Percentiles rank a stretch among this genome's conserved stretches.
These are phyloP conservation scores for Callaeas wilsoni DNA, from an alignment of 2,113 vertebrate species.

Conservation along the genomic window DNA sequence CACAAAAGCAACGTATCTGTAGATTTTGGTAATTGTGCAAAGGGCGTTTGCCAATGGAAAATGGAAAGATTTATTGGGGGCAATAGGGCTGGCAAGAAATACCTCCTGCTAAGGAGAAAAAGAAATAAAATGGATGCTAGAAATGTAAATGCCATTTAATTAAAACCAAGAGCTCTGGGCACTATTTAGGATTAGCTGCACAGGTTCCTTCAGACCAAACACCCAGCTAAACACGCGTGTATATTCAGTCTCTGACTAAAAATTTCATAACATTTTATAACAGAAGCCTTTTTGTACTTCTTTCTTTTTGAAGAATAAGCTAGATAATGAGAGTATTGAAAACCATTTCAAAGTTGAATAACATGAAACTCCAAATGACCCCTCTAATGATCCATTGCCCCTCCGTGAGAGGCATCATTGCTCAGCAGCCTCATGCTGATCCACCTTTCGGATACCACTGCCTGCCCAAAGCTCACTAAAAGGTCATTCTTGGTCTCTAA, in stretches of 20 bases:
- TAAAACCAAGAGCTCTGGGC: background rate
- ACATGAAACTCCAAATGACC: background rate
- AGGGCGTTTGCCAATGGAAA: background rate
- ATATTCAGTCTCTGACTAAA: background rate
- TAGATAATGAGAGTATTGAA: background rate
- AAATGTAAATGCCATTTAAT: background rate
- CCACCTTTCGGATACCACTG: background rate
- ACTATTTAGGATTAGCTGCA: background rate
- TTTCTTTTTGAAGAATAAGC: background rate
- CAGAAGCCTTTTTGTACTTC: background rate
- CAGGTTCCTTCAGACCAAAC: background rate
- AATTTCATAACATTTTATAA: background rate
- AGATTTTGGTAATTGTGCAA: background rate
- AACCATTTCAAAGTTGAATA: background rate
- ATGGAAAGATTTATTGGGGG: background rate
- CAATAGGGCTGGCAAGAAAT: background rate
- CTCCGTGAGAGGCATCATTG: accelerated
- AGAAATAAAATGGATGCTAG: background rate
- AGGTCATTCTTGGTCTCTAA: background rate
- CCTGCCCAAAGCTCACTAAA: background rate
- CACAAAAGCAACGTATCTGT: accelerated
- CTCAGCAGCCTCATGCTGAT: background rate
- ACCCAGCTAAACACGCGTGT: background rate
- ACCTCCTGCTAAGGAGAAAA: background rate
- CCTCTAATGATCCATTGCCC: background rate